A percentile compares a stretch with the other conserved stretches of the same genome.
phyloP scores from a whole-genome alignment of 2,888 invertebrate genomes.

The Poecilobothrus nobilitatus region DNA sequence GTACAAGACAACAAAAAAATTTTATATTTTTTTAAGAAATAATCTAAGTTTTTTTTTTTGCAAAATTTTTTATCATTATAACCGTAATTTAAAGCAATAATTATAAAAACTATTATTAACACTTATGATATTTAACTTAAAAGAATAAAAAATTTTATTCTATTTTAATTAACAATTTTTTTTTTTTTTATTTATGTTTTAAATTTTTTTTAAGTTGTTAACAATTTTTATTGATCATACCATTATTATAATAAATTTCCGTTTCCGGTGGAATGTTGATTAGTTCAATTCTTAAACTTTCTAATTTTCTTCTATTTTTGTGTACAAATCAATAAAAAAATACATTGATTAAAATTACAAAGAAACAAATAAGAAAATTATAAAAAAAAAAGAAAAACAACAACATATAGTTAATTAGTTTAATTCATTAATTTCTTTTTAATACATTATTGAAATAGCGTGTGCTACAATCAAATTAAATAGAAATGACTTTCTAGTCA shows the following conservation, averaged over 20 bases:
- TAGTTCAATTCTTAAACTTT: not conserved
- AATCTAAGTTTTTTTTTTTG: too few relatives aligned
- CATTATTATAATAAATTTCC: not conserved
- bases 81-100: too few relatives aligned
- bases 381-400: not conserved
- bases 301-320: not conserved
- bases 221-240: not conserved
- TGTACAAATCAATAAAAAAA: not conserved
- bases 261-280: not conserved
- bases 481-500: not conserved
- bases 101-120: too few relatives aligned
- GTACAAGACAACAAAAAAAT: too few relatives aligned
- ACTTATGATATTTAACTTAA: too few relatives aligned
- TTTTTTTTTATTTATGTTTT: too few relatives aligned
- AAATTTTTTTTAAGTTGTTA: too few relatives aligned
- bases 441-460: not conserved
- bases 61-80: too few relatives aligned
- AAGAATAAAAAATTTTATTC: too few relatives aligned
- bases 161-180: too few relatives aligned
- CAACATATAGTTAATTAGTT: not conserved
- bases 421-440: not conserved
- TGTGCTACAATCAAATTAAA: not conserved
- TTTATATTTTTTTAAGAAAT: too few relatives aligned
- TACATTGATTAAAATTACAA: not conserved
- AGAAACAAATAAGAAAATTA: too few relatives aligned